phyloP scores from a whole-genome alignment of 1,140 invertebrate genomes.

The Ephestia elutella region DNA sequence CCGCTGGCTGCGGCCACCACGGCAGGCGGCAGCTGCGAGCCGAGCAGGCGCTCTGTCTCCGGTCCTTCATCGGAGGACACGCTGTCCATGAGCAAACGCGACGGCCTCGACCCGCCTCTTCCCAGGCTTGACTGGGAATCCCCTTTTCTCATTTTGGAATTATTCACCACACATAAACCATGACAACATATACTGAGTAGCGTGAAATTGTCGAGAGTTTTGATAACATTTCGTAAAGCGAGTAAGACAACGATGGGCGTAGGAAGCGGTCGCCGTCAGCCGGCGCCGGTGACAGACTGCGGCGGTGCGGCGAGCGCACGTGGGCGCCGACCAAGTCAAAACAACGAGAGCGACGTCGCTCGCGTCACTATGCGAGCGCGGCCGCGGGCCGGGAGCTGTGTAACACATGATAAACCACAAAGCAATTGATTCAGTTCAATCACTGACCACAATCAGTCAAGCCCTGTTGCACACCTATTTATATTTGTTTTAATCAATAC shows the following conservation, averaged over 20 bases:
- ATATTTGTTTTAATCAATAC: no score
- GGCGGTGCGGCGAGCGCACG: slow-evolving; percentile 45
- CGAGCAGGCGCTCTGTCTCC: slow-evolving; percentile 61
- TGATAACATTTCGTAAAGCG: slow-evolving; percentile 42
- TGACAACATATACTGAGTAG: slow-evolving; percentile 16
- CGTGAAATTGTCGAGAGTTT: slow-evolving; percentile 20
- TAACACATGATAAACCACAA: no score
- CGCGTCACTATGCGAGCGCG: not conserved
- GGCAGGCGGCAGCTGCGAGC: slow-evolving; percentile 40
- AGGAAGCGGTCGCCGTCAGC: slow-evolving; percentile 31
- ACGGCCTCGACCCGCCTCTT: slow-evolving; percentile 38
- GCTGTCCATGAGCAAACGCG: slow-evolving; percentile 52
- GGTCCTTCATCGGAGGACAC: slow-evolving; percentile 61
- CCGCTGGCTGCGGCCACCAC: slow-evolving; percentile 37
- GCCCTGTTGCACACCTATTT: no score
- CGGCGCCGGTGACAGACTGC: slow-evolving; percentile 55
- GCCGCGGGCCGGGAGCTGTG: no score
- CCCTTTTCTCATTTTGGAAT: slow-evolving; percentile 52
- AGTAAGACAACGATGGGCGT: slow-evolving; percentile 14
- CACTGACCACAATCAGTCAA: no score
- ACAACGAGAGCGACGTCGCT: slow-evolving; percentile 27
- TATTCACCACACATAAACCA: slow-evolving; percentile 28
- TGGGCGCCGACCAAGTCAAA: slow-evolving; percentile 42
- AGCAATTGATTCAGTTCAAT: no score
- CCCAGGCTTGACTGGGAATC: slow-evolving; percentile 37